phyloP scores from a whole-genome alignment of 2,888 invertebrate species.

The Pammene aurita region DNA sequence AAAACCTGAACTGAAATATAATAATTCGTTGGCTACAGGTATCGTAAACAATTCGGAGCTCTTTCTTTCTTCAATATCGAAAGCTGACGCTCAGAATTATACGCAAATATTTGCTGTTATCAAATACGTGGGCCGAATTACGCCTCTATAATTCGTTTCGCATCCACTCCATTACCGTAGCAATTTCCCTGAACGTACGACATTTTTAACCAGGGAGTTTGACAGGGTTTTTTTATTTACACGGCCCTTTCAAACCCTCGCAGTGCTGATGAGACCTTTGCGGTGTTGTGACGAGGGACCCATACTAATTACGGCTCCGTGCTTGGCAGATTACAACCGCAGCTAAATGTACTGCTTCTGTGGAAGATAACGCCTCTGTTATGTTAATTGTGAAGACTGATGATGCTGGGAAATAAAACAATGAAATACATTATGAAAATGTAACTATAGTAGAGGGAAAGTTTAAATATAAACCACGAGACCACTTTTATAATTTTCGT shows the following conservation, averaged over 20 bases:
- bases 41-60: background rate
- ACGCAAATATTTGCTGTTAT: constrained; percentile 25
- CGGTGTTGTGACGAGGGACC: constrained; percentile 54
- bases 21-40: constrained; percentile 3
- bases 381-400: constrained; percentile 20
- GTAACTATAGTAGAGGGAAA: background rate
- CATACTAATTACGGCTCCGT: constrained; percentile 63
- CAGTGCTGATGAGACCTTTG: constrained; percentile 62
- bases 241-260: constrained; percentile 41
- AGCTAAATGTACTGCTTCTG: constrained; percentile 46
- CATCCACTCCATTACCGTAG: constrained; percentile 28
- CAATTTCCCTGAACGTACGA: constrained; percentile 25
- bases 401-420: constrained; percentile 6
- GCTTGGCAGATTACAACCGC: constrained; percentile 57
- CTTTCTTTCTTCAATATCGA: constrained; percentile 7
- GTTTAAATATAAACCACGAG: too few relatives aligned
- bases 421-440: constrained; percentile 1
- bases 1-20: background rate
- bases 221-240: constrained; percentile 35
- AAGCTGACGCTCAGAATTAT: constrained; percentile 13
- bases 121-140: constrained; percentile 26
- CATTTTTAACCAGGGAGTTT: constrained; percentile 33
- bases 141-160: constrained; percentile 15
- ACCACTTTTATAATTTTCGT: too few relatives aligned
- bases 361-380: constrained; percentile 31